Conservation (phyloP, 2,797 vertebrate genomes). For the Pseudochirops cupreus region DNA sequence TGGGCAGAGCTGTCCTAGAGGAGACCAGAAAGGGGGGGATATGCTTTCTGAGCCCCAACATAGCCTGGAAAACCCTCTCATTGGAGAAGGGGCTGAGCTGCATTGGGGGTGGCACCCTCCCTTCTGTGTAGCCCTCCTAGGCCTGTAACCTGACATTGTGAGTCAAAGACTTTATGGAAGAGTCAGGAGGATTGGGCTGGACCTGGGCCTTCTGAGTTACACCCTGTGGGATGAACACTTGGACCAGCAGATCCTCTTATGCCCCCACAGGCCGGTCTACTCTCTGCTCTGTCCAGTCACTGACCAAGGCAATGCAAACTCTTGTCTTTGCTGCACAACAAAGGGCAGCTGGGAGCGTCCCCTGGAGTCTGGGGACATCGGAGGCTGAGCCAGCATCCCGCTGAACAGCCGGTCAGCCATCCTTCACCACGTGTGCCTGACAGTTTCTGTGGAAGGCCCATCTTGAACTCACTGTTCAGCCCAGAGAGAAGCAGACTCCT, state of each 20-base stretch:
- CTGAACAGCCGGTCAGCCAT: accelerated
- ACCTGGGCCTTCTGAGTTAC: background rate
- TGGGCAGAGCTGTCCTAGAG: background rate
- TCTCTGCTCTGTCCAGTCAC: background rate
- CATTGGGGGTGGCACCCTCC: background rate
- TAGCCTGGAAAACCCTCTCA: background rate
- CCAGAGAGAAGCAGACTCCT: background rate
- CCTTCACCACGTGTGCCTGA: too few species aligned
- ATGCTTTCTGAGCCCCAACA: background rate
- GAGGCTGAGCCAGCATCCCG: accelerated
- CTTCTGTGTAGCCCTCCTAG: background rate
- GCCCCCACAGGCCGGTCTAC: background rate
- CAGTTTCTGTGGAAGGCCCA: background rate
- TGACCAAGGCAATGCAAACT: accelerated
- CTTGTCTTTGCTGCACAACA: accelerated
- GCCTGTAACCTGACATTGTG: background rate
- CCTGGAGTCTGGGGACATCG: background rate
- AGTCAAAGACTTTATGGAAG: background rate
- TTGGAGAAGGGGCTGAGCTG: background rate
- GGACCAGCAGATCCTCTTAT: background rate
- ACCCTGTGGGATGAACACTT: background rate
- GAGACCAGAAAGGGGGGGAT: background rate
- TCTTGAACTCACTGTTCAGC: background rate
- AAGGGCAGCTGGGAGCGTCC: background rate
- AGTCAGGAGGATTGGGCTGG: background rate